Conservation (phyloP, 2,888 invertebrate species). For the Thecocarcelia acutangulata region DNA sequence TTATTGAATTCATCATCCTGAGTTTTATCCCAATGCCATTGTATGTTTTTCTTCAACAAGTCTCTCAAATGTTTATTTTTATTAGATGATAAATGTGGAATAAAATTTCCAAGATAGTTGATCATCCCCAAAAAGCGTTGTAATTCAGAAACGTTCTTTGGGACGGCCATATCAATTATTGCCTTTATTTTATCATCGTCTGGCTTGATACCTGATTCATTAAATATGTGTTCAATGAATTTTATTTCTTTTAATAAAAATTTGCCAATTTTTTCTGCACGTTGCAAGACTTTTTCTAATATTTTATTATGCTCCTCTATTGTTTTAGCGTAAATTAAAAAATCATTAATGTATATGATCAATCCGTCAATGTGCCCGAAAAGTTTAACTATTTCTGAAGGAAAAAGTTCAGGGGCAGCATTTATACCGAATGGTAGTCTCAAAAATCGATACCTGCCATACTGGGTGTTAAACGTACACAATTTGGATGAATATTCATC, state of each 20-base stretch:
- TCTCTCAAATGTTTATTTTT: too few species aligned
- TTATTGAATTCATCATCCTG: conserved; percentile 35
- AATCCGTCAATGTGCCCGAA: too few species aligned
- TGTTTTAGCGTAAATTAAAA: too few species aligned
- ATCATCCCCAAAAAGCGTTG: conserved; percentile 63
- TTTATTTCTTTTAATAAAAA: conserved; percentile 45
- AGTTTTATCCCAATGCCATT: conserved; percentile 55
- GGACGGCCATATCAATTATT: conserved; percentile 40
- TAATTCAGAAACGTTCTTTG: conserved; percentile 32
- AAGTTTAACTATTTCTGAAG: too few species aligned
- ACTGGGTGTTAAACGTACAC: conserved; percentile 60
- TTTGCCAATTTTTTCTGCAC: too few species aligned
- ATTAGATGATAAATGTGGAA: conserved; percentile 20
- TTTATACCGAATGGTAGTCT: not conserved
- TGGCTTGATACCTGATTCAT: conserved; percentile 37
- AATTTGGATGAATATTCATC: conserved; percentile 69
- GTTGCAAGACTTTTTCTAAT: conserved; percentile 31
- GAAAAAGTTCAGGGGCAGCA: too few species aligned
- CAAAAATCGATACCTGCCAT: conserved; percentile 31
- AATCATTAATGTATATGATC: not conserved
- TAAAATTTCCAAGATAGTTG: conserved; percentile 68
- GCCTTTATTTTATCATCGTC: conserved; percentile 41
- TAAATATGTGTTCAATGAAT: conserved; percentile 56
- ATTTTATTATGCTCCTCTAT: too few species aligned
- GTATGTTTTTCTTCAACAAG: conserved; percentile 56